phyloP scores from a whole-genome alignment of 2,888 invertebrate genomes.

The Pasiphila rectangulata region DNA sequence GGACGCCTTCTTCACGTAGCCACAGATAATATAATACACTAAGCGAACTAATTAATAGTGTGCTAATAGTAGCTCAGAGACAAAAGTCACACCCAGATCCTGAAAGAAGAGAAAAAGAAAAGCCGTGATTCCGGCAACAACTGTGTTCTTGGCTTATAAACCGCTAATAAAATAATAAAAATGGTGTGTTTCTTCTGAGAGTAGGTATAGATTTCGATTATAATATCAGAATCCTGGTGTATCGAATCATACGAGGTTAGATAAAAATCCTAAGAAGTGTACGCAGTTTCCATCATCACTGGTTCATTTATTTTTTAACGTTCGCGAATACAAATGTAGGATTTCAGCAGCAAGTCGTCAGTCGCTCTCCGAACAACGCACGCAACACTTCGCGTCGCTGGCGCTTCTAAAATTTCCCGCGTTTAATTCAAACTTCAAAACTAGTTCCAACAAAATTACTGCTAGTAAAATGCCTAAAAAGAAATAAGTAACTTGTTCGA shows the following conservation, averaged over 20 bases:
- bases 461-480: slow-evolving; percentile 70
- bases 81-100: no score
- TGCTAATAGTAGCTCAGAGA: no score
- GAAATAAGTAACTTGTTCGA: slow-evolving; percentile 64
- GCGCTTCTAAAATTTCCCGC: slow-evolving; percentile 55
- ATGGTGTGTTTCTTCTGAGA: no score
- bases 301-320: slow-evolving; percentile 72
- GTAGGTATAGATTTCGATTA: no score
- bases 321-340: slow-evolving; percentile 68
- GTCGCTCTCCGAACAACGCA: slow-evolving; percentile 69
- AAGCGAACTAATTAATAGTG: no score
- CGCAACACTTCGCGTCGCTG: slow-evolving; percentile 56
- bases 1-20: no score
- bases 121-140: no score
- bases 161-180: no score
- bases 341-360: slow-evolving; percentile 63
- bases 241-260: slow-evolving; percentile 39
- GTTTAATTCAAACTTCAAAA: slow-evolving; percentile 53
- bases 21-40: no score
- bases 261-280: slow-evolving; percentile 57
- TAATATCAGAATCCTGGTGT: neutral
- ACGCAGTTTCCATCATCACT: slow-evolving; percentile 67
- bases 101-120: no score
- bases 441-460: slow-evolving; percentile 47
- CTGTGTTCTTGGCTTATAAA: no score